These are phyloP conservation scores for Tenthredo scrophulariae DNA, from an alignment of 2,888 invertebrate species.

Conservation along the genomic window DNA sequence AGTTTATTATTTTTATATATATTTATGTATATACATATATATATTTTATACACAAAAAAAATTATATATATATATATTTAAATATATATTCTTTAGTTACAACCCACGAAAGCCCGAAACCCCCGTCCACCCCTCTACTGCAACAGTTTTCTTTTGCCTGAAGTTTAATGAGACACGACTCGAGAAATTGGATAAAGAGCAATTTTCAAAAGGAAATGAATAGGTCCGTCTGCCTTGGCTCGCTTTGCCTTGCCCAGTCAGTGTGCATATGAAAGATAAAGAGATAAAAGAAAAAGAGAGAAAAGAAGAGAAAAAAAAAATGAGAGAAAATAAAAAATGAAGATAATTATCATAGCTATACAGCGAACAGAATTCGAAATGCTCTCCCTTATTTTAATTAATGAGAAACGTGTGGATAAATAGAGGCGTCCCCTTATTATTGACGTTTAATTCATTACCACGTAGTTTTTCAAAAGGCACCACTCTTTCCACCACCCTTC, in stretches of 20 bases:
- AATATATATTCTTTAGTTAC: constrained; percentile 40
- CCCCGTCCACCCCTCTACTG: constrained; percentile 59
- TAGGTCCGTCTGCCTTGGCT: constrained; percentile 63
- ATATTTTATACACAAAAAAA: background rate
- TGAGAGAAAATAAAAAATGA: constrained; percentile 47
- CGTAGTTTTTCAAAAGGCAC: background rate
- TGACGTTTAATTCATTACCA: constrained; percentile 43
- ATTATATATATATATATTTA: background rate
- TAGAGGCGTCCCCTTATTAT: constrained; percentile 34
- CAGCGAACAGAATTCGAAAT: constrained; percentile 27
- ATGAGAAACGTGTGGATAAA: constrained; percentile 46
- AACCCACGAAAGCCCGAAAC: constrained; percentile 54
- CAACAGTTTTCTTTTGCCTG: constrained; percentile 69
- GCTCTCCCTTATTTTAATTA: constrained; percentile 48
- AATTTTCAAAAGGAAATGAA: constrained; percentile 74
- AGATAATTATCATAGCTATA: constrained; percentile 11
- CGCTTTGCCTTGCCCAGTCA: constrained; percentile 16
- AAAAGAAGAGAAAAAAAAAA: background rate
- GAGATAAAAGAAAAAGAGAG: constrained; percentile 33
- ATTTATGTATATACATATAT: background rate
- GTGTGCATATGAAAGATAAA: constrained; percentile 39
- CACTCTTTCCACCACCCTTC: background rate
- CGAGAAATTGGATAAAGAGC: constrained; percentile 77
- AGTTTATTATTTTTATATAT: constrained; percentile 50
- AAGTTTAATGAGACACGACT: constrained; percentile 76